Percentiles rank a stretch among this genome's conserved stretches.
Evolutionary conservation across 2,797 vertebrate genomes (phyloP).

Genomic region (Microchirus variegatus): DNA sequence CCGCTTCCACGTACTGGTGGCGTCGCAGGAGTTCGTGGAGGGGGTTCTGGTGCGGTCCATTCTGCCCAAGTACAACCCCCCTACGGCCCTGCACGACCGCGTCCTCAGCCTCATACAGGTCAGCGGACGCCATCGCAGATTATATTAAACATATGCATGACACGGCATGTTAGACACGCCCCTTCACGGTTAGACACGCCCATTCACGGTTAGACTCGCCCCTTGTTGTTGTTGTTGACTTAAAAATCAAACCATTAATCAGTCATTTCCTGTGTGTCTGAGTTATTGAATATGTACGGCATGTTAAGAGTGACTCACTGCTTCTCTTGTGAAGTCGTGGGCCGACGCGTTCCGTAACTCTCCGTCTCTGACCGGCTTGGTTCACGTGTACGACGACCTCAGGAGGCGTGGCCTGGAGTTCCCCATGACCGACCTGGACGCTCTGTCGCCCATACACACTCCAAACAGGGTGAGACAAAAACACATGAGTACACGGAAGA

Average conservation of each 20-base stretch:
- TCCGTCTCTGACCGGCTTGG: conserved; percentile 90
- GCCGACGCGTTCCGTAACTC: conserved; percentile 95
- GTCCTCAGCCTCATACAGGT: conserved; percentile 97
- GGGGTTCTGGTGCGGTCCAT: conserved; percentile 92
- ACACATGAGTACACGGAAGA: too few relatives aligned
- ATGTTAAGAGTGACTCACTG: too few relatives aligned
- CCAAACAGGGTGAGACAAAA: conserved; percentile 95
- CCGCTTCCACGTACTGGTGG: conserved; percentile 91
- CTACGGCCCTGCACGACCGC: conserved; percentile 89
- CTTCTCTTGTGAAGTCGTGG: conserved; percentile 87
- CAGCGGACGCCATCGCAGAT: background rate
- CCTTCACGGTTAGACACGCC: too few relatives aligned
- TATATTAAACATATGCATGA: too few relatives aligned
- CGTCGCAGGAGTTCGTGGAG: conserved; percentile 93
- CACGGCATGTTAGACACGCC: too few relatives aligned
- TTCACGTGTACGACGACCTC: conserved; percentile 93
- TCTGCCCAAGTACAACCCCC: conserved; percentile 95
- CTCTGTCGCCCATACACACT: conserved; percentile 96
- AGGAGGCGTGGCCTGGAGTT: conserved; percentile 94
- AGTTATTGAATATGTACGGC: too few relatives aligned
- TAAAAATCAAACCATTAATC: too few relatives aligned
- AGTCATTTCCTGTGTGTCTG: too few relatives aligned
- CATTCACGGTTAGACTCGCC: too few relatives aligned
- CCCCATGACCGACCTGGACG: conserved; percentile 98
- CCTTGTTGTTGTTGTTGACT: too few relatives aligned